Base-by-base conservation (phyloP, 2,888 invertebrate genomes). In the Drosophila niveifrons region DNA sequence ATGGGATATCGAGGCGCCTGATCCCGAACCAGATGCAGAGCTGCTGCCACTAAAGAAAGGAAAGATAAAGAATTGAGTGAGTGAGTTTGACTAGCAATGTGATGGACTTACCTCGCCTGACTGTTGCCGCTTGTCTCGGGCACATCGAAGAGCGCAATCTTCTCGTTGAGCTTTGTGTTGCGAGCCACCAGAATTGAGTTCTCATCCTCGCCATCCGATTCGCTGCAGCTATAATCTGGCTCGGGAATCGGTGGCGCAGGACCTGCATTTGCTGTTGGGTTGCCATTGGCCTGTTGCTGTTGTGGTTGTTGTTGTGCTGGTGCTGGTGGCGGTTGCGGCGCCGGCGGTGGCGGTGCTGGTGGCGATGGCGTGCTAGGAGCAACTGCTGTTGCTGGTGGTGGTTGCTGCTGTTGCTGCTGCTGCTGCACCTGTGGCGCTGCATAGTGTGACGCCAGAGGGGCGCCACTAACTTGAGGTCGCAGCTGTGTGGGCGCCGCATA, bases 191-290 rank as follows among this genome's bases (percentile, higher is more conserved):
- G 79, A 67, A 93, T 92, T 0, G 93, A 93, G 65, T 92, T 93
- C 67, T 94, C 94, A 70, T 94, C 94, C 74, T 96, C 96, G 66
- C 95, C 96, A 88, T 97, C 97, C 0, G 96, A 96, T 90, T 97
- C 97, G 74, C 96, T 97, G 92, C 97, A 95, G 91, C 97, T 97
- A 93, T 97, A 97, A 92, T 97, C 97, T 0, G 97, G 97, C 90
- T 97, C 97, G 0, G 97, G 97, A 80, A 97, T 97, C n/a, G 97
- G 96, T 8, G 97, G 96, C 1, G 94, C 94, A 9, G 90, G 86
- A 10, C 89, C 82, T 41, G 76, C 72, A 48, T 78, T 71, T 17
- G 78, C 63, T 69, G 72, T 66, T 83, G n/a, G 39, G 48, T 64
- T 71, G 52, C 62, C 47, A 52, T 63, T 69, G 8, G 63, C 13